phyloP scores from a whole-genome alignment of 2,888 invertebrate species.

The Cataglyphis altisquamis region DNA sequence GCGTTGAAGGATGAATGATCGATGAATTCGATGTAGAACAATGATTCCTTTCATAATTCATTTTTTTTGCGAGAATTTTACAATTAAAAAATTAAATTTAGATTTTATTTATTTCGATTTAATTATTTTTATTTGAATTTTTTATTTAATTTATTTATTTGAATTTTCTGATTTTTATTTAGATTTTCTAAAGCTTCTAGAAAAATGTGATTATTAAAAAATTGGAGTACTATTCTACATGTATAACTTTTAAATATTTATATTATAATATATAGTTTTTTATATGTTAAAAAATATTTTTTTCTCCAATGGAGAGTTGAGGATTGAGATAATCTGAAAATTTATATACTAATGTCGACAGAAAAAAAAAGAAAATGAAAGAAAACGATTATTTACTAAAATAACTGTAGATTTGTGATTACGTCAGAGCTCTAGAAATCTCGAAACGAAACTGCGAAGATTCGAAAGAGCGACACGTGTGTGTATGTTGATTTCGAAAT shows the following conservation, averaged over 20 bases:
- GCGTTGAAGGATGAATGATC: background rate
- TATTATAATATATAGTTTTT: background rate
- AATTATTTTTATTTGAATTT: too few species aligned
- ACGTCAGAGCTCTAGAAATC: background rate
- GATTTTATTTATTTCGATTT: background rate
- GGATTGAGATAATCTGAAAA: background rate
- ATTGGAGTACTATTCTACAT: background rate
- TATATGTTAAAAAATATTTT: background rate
- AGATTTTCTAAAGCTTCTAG: background rate
- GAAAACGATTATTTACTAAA: background rate
- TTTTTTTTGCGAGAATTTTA: background rate
- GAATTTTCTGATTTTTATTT: background rate
- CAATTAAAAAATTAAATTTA: background rate
- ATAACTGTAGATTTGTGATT: background rate
- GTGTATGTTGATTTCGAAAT: background rate
- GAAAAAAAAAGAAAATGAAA: background rate
- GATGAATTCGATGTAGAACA: background rate
- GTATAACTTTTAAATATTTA: background rate
- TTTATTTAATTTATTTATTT: too few species aligned
- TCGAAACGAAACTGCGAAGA: slow-evolving; percentile 22
- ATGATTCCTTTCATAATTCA: background rate
- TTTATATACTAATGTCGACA: background rate
- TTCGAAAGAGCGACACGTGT: background rate
- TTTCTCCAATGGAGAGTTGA: background rate
- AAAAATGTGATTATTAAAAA: background rate